Conservation (phyloP, 2,888 invertebrate genomes). For the Spilosoma lubricipeda region DNA sequence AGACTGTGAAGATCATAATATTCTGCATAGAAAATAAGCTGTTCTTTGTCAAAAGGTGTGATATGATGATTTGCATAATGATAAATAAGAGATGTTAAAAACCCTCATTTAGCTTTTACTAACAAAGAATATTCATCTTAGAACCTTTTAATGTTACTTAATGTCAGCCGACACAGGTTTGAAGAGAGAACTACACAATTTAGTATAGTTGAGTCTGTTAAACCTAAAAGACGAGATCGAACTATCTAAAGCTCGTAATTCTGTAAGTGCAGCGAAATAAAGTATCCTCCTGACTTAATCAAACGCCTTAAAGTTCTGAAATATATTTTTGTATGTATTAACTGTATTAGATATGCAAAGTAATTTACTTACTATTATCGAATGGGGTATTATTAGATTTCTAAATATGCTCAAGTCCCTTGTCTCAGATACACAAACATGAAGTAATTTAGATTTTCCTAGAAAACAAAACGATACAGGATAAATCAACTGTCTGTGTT, state of each 20-base stretch:
- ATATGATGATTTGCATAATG: no score
- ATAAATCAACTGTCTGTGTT: not conserved
- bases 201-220: slow-evolving; percentile 33
- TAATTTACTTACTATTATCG: not conserved
- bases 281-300: not conserved
- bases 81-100: not conserved
- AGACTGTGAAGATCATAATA: no score
- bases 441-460: not conserved
- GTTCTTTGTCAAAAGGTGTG: no score
- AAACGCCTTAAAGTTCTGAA: not conserved
- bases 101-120: not conserved
- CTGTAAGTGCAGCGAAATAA: slow-evolving; percentile 27
- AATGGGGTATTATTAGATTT: not conserved
- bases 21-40: no score
- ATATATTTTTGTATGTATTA: not conserved
- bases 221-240: slow-evolving; percentile 57
- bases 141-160: slow-evolving; percentile 5
- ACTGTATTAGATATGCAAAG: not conserved
- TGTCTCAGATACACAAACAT: not conserved
- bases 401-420: not conserved
- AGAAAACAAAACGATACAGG: not conserved
- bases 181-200: slow-evolving; percentile 34
- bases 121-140: not conserved
- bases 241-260: slow-evolving; percentile 52
- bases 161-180: slow-evolving; percentile 18